Conservation (phyloP, 2,888 invertebrate species). For the Polylopha cassiicola region DNA sequence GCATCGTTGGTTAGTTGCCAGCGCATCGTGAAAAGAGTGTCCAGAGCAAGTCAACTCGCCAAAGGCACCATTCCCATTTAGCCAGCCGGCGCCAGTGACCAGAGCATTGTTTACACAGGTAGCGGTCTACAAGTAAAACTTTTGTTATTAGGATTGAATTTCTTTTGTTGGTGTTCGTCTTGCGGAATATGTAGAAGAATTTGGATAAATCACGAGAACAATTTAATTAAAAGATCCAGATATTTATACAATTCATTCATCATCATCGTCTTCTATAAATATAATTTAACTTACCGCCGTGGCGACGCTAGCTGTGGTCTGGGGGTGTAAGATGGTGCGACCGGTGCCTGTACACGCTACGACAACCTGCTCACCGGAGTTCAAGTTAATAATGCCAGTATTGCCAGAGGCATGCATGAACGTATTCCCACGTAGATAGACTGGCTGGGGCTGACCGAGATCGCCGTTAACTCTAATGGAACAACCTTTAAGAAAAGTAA, state of each 20-base stretch:
- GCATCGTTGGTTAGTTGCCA: slow-evolving; percentile 59
- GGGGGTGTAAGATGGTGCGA: slow-evolving; percentile 48
- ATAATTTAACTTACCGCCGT: too few relatives aligned
- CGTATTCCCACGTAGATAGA: slow-evolving; percentile 66
- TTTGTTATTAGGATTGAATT: too few relatives aligned
- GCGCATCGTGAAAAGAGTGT: slow-evolving; percentile 54
- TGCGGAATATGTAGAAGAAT: too few relatives aligned
- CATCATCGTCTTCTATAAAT: too few relatives aligned
- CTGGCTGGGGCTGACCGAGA: slow-evolving; percentile 77
- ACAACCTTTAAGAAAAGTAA: slow-evolving; percentile 47
- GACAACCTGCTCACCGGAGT: slow-evolving; percentile 46
- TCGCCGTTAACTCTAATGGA: slow-evolving; percentile 65
- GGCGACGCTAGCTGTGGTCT: slow-evolving; percentile 43
- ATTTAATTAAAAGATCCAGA: too few relatives aligned
- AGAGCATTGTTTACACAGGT: slow-evolving; percentile 47
- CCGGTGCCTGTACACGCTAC: slow-evolving; percentile 56
- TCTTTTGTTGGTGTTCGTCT: too few relatives aligned
- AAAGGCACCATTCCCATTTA: slow-evolving; percentile 52
- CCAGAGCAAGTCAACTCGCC: slow-evolving; percentile 56
- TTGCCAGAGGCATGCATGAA: slow-evolving; percentile 50
- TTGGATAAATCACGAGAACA: too few relatives aligned
- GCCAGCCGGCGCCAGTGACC: slow-evolving; percentile 53
- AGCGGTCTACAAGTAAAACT: slow-evolving; percentile 43
- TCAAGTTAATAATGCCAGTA: slow-evolving; percentile 46
- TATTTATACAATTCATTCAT: too few relatives aligned